A percentile compares a stretch with the other conserved stretches of the same genome.
These are phyloP conservation scores for Megaleporinus macrocephalus DNA, from an alignment of 2,113 vertebrate genomes.

Conservation along the genomic window DNA sequence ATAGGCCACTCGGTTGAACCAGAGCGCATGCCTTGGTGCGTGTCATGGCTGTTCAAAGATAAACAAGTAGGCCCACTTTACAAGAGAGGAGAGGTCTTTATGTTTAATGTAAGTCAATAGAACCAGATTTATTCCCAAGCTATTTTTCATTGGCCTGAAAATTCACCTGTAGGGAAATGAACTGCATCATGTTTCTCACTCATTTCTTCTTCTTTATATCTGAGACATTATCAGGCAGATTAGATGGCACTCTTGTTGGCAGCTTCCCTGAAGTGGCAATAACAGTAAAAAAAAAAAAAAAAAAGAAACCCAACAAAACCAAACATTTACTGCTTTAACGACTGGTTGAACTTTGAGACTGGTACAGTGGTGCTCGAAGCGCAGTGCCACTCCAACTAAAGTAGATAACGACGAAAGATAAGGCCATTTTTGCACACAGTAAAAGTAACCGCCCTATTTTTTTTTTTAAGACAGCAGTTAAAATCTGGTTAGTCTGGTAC, in stretches of 20 bases:
- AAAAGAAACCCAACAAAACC: slow-evolving; percentile 44
- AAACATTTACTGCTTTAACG: slow-evolving; percentile 56
- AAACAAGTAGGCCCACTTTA: too few relatives aligned
- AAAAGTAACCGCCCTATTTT: slow-evolving; percentile 17
- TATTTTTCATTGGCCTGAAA: too few relatives aligned
- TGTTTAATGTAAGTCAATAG: too few relatives aligned
- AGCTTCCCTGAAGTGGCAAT: slow-evolving; percentile 56
- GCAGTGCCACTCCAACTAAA: slow-evolving; percentile 59
- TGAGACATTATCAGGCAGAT: slow-evolving; percentile 67
- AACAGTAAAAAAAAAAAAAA: slow-evolving; percentile 63
- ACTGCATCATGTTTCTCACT: slow-evolving; percentile 6
- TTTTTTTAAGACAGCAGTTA: slow-evolving; percentile 53
- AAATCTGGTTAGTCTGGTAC: slow-evolving; percentile 61
- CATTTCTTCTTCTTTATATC: slow-evolving; percentile 56
- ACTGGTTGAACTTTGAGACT: slow-evolving; percentile 67
- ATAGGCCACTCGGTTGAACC: neutral
- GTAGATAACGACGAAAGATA: slow-evolving; percentile 66
- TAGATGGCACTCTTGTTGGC: slow-evolving; percentile 54
- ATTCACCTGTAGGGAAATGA: neutral
- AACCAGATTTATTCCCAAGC: too few relatives aligned
- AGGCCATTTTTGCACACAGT: slow-evolving; percentile 60
- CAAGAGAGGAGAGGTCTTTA: too few relatives aligned
- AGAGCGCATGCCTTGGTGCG: neutral
- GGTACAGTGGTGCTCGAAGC: slow-evolving; percentile 60
- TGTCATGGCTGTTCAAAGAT: too few relatives aligned